Evolutionary conservation across 2,888 invertebrate genomes (phyloP), one percentile per base, ranked within the genome.

Genomic region (Scaptodrosophila latifasciaeformis): DNA sequence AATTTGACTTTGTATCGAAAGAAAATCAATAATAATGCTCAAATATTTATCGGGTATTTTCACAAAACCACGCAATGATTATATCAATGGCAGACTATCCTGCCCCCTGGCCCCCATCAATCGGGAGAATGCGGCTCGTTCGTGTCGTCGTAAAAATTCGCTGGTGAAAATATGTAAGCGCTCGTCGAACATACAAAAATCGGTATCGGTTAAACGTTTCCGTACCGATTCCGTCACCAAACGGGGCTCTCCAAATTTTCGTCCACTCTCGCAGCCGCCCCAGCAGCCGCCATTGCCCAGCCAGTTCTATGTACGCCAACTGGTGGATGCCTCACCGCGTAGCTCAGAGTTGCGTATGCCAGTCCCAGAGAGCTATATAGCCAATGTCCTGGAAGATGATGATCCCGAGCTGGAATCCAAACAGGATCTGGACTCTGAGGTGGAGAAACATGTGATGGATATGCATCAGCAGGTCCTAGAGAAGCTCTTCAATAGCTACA

Each of bases 291-390:
- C 2, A 2, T 3, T 9, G 6, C 31, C 31, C 2, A 10, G 2
- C 31, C 4, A n/a, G 1, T 17, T 13, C 27, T 9, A 15, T 9
- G 12, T 29, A 1, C 29, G 39, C 9, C 17, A 21, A 7, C 6
- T 9, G 12, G 13, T 18, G 7, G 18, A 24, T n/a, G 17, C 18
- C 24, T 47, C 47, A 7, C 47, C 47, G 6, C 13, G 12, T 6
- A 39, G 39, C 29, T 39, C 30, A 2, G 13, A 39, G n/a, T 2
- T 39, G 39, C 10, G 13, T 5, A 7, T 39, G 9, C 10, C 3
- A 12, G 29, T 37, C 15, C 47, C 47, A n/a, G 47, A 48, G 19
- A 27, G 27, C 18, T 48, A 48, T 29, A 48, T 48, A 15, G 29
- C 34, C 47, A 18, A 48, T 37, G 47, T 48, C 18, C n/a, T n/a